phyloP scores from a whole-genome alignment of 2,113 vertebrate species.

The Dolichallabes microphthalmus region DNA sequence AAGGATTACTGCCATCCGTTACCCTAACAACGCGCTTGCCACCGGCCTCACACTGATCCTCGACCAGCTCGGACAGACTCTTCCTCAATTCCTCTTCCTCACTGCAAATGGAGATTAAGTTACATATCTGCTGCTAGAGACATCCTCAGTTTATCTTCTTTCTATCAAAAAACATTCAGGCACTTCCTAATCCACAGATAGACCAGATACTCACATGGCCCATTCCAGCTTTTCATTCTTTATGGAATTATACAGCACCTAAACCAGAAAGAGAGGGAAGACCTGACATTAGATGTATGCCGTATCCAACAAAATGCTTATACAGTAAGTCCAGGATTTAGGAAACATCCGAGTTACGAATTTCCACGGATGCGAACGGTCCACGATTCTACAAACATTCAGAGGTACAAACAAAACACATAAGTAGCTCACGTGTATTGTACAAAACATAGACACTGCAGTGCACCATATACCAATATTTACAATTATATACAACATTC shows the following conservation, averaged over 20 bases:
- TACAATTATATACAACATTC: no score
- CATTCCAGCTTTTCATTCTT: slow-evolving; percentile 98
- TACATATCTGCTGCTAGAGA: slow-evolving; percentile 52
- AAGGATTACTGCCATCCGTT: slow-evolving; percentile 92
- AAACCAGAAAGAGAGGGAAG: slow-evolving; percentile 54
- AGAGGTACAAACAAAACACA: no score
- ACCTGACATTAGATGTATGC: not conserved
- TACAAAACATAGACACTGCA: no score
- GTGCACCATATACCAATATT: no score
- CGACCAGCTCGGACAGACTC: slow-evolving; percentile 93
- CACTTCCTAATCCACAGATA: not conserved
- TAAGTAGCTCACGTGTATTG: no score
- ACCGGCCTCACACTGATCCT: slow-evolving; percentile 89
- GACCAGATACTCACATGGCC: slow-evolving; percentile 89
- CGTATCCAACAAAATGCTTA: not conserved
- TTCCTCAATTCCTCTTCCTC: slow-evolving; percentile 96
- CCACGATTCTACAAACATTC: no score
- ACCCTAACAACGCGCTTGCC: slow-evolving; percentile 89
- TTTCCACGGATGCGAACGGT: no score
- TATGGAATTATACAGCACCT: slow-evolving; percentile 96
- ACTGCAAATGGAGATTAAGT: slow-evolving; percentile 67
- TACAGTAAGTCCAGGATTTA: no score
- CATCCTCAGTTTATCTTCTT: not conserved
- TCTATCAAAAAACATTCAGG: not conserved
- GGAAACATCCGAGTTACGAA: no score